Evolutionary conservation across 2,888 invertebrate species (phyloP), one percentile per base, ranked within the genome.

Genomic region (Ophion costatus): DNA sequence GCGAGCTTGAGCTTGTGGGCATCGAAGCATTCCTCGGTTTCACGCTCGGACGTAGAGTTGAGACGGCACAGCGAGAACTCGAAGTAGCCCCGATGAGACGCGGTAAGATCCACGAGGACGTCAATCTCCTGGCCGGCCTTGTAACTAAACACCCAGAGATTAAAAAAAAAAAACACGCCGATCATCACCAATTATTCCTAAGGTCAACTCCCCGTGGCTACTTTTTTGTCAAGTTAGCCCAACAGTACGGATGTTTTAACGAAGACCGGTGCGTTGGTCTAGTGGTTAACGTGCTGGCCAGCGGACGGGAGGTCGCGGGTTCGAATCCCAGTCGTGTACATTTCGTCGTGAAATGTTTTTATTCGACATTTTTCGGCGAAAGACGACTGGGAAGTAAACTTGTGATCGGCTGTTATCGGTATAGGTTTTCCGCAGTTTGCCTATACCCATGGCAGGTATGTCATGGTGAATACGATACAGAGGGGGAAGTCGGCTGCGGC

Each of bases 21-120:
- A 0, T 92, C 86, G 87, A 95, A 95, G 85, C 96, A 96, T 0
- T 91, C 93, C 67, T 95, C 95, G 0, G 94, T 94, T 88, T 95
- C 95, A 1, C 90, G 89, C 17, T 93, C 92, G 33, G 87, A 84
- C 0, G 86, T 83, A 24, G 89, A 88, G 82, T 94, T 93, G 82
- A 95, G 86, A 17, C 94, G 94, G 86, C 95, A 95, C 3, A 95
- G 82, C 24, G 94, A 90, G 75, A 94, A 95, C 64, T 91, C 89
- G 82, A 95, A 95, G 85, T 94, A 92, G 17, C 95, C 95, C 82
- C 89, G 42, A 82, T 95, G 95, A 86, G 94, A 94, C 10, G 94
- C 94, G 0, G 95, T 94, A 11, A 95, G 87, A 7, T 89, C 86
- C 0, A 94, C 93, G n/a, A 88, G 90, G 0, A 95, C 88, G 0